phyloP scores from a whole-genome alignment of 2,888 invertebrate genomes.

The Thecocarcelia acutangulata region DNA sequence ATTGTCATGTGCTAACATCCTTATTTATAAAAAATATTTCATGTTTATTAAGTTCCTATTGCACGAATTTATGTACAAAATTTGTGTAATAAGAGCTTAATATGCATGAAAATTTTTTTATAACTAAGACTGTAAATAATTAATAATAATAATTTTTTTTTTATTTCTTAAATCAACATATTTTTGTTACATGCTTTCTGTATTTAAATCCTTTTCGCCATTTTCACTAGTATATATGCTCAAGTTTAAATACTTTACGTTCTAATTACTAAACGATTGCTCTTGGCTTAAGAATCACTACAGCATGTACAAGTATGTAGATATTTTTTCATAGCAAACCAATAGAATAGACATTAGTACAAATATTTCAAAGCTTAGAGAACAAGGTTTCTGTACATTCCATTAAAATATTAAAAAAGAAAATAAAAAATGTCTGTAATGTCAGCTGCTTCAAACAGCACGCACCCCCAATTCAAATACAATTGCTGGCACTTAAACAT shows the following conservation, averaged over 20 bases:
- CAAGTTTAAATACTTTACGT: constrained; percentile 31
- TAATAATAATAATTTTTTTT: too few relatives aligned
- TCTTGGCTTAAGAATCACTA: constrained; percentile 23
- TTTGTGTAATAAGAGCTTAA: too few relatives aligned
- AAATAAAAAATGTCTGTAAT: constrained; percentile 3
- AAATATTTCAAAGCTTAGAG: constrained; percentile 13
- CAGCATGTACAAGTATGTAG: background rate
- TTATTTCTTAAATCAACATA: too few relatives aligned
- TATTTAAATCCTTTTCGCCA: background rate
- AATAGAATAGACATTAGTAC: background rate
- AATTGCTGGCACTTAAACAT: constrained; percentile 26
- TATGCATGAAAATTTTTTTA: too few relatives aligned
- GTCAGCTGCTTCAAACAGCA: constrained; percentile 14
- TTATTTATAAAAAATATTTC: too few relatives aligned
- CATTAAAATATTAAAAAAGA: constrained; percentile 3
- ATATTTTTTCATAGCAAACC: background rate
- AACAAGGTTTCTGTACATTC: background rate
- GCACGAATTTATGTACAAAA: too few relatives aligned
- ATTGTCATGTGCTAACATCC: too few relatives aligned
- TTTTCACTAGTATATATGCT: background rate
- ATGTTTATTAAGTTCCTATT: too few relatives aligned
- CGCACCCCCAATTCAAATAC: background rate
- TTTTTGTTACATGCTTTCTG: background rate
- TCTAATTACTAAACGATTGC: constrained; percentile 13
- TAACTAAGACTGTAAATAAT: too few relatives aligned